A percentile compares a stretch with the other conserved stretches of the same genome.
These are phyloP conservation scores for Bathynomus jamesi DNA, from an alignment of 1,140 invertebrate species.

Conservation along the genomic window DNA sequence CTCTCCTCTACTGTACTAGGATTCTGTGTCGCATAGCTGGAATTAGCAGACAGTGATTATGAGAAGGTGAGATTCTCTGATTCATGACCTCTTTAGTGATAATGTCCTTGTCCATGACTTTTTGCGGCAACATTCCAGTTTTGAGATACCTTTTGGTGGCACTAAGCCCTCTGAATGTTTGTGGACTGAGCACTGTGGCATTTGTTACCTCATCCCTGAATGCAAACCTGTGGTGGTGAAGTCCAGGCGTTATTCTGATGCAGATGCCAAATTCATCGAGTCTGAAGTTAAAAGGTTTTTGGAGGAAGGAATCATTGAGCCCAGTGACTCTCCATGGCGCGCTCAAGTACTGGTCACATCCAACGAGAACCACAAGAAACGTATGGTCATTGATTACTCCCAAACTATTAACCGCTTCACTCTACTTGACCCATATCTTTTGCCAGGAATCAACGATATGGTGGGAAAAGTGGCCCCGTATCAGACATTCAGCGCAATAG, in stretches of 20 bases:
- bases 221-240: slow-evolving; percentile 5
- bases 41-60: no score
- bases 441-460: background rate
- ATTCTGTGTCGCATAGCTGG: no score
- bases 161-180: no score
- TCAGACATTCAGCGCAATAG: background rate
- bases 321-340: no score
- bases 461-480: background rate
- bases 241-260: background rate
- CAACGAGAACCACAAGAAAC: background rate
- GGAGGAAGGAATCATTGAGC: slow-evolving; percentile 6
- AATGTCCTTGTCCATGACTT: no score
- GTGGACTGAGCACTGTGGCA: background rate
- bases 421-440: background rate
- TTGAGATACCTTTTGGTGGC: no score
- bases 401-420: background rate
- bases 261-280: background rate
- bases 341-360: no score
- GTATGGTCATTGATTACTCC: background rate
- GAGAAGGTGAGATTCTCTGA: no score
- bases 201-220: background rate
- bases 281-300: background rate
- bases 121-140: no score
- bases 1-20: no score
- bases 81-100: no score